Base-by-base conservation (phyloP, 2,113 vertebrate genomes). In the Rhabdornis inornatus region DNA sequence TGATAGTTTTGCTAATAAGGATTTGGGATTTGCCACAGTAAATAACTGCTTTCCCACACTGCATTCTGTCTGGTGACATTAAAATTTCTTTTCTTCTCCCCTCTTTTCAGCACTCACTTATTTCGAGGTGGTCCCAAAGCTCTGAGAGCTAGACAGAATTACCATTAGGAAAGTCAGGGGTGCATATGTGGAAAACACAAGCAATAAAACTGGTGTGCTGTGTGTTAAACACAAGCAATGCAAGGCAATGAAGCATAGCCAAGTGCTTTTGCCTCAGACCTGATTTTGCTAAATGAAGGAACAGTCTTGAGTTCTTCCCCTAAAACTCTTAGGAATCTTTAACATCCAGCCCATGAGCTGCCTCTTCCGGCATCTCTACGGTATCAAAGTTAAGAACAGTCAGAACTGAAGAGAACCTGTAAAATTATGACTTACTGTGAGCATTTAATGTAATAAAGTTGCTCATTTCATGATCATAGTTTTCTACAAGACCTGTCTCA, bases 331-430 rank as follows among this genome's bases (percentile, higher is more conserved):
- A 49, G 14, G 10, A 30, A n/a, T 47, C 37, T 66, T 66, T n/a
- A 83, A 53, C 35, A 37, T 24, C 9, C 63, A 50, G 28, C 17
- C 25, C 53, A 68, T 0, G 2, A 80, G 35, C 23, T 45, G 30
- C 31, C 57, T 76, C 57, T 76, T 49, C 24, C 0, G 0, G 11
- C 25, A 55, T n/a, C 31, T 57, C 39, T 21, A 49, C 12, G 21
- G 23, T 39, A 90, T 65, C 89, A 71, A 71, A 87, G 42, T 61
- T 63, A 80, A 70, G 11, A 70, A 44, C 6, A 35, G 20, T 39
- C 50, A 75, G 28, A 84, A 49, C 16, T 42, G 24, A 81, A 81
- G 28, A 81, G 4, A 83, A 71, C 3, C 23, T 52, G 28, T n/a
- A 68, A 60, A 76, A 90, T 55, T 57, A 71, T n/a, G 21, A 70